Base-by-base conservation (phyloP, 2,888 invertebrate species). In the Esperia sulphurella region DNA sequence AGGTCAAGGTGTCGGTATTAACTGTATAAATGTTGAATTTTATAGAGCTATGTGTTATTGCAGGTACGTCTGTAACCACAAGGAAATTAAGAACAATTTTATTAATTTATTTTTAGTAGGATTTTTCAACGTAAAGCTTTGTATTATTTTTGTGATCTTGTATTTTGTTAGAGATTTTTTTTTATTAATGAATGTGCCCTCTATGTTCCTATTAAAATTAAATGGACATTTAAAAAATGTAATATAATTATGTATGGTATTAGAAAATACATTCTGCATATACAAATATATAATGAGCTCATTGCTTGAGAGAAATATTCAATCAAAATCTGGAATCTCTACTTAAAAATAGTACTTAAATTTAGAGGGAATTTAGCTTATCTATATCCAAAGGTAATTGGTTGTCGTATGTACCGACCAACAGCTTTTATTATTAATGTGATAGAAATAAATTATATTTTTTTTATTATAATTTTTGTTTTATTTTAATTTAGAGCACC, bases 281-380 rank as follows among this genome's bases (percentile, higher is more conserved):
- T 51, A 50, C 58, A 60, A 50, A 42, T 35, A 35, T 35, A n/a
- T 35, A 21, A 45, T 41, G 54, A 56, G 57, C 54, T 58, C 55
- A 14, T 33, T 49, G 45, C 46, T 35, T 43, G 48, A 38, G 43
- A 41, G 49, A 52, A 41, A 40, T 39, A 39, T 54, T 39, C 44
- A 40, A 35, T 12, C 14, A 56, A 55, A 57, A 45, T 63, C 65
- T 61, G 72, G 84, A 88, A 87, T 87, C 86, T 88, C 85, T 81
- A 83, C 84, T 86, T 87, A 86, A 80, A 73, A 52, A 65, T 79
- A 84, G 87, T 88, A 88, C 88, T 87, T 86, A 83, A 71, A 79
- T 67, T 68, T 75, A 79, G 79, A 77, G 80, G 82, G 79, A 60
- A 56, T 62, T 51, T 68, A 61, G 60, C 55, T 74, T 66, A 59